phyloP scores from a whole-genome alignment of 2,113 vertebrate species.

The Copsychus sechellarum region DNA sequence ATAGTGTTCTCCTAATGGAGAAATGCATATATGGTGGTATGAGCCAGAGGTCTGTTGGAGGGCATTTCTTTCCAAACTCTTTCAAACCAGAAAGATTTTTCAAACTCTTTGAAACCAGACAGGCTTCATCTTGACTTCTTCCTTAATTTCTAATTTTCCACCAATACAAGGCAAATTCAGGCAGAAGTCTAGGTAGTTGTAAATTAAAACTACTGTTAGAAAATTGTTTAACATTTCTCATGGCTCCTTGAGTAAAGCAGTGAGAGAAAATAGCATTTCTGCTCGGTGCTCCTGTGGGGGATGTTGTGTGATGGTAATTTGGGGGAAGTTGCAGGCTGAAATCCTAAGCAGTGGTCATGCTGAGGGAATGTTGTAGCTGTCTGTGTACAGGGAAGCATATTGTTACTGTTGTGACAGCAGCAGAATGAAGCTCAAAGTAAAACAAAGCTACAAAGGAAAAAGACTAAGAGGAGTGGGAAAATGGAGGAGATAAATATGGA shows the following conservation, averaged over 20 bases:
- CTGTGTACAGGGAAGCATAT: background rate
- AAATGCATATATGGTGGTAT: background rate
- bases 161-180: background rate
- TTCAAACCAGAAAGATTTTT: background rate
- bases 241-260: background rate
- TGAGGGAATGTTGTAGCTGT: slow-evolving; percentile 27
- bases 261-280: background rate
- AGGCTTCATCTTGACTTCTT: background rate
- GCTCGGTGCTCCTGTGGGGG: background rate
- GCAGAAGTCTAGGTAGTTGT: background rate
- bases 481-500: background rate
- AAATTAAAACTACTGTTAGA: background rate
- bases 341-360: background rate
- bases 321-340: slow-evolving; percentile 7
- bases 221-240: background rate
- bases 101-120: no score
- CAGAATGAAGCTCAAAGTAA: slow-evolving; percentile 13
- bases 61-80: background rate
- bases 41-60: background rate
- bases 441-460: background rate
- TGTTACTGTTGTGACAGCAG: slow-evolving; percentile 21
- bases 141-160: background rate
- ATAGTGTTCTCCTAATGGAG: background rate
- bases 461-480: background rate
- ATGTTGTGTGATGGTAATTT: slow-evolving; percentile 31